Base-by-base conservation (phyloP, 2,797 vertebrate species). In the Acanthornis magna region DNA sequence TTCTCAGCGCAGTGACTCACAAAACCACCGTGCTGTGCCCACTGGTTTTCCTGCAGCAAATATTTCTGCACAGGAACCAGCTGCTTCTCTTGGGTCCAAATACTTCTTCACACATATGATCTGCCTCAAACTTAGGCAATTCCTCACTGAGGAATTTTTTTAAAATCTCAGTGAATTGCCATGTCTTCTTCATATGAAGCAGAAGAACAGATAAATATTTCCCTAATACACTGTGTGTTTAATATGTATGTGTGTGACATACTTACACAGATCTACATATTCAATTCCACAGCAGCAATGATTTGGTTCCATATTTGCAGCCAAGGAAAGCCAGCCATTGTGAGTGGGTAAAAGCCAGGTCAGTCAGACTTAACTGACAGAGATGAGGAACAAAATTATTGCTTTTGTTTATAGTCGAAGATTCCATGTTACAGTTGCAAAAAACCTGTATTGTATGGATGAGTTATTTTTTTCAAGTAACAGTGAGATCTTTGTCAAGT, bases 381-480 rank as follows among this genome's bases (percentile, higher is more conserved):
- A 95, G 84, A 89, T 22, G 36, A 95, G 67, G 89, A 95, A 95
- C 61, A 92, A 81, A 94, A 84, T 98, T 98, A 98, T 97, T 98
- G 98, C 98, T 98, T 95, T 93, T 95, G 95, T 95, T 96, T 80
- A 53, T 55, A 95, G 85, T 42, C 11, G 40, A 57, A 95, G 87
- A 96, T 76, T 88, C 89, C 60, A 70, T 6, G 81, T 81, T 89
- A 83, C 85, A 85, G 74, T 70, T 89, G 76, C 45, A 94, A 92
- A 80, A 71, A 77, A 55, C 32, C 85, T 90, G 85, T 60, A 80
- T 13, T 77, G 32, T 89, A 88, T 5, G 75, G 94, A 96, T 2
- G 29, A 83, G 89, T 62, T 74, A 88, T 95, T 97, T 97, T 95
- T 96, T 97, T 98, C 98, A 98, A 98, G 97, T 98, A 97, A 87